These are phyloP conservation scores for Grus americana DNA, from an alignment of 2,113 vertebrate species.

Conservation along the genomic window DNA sequence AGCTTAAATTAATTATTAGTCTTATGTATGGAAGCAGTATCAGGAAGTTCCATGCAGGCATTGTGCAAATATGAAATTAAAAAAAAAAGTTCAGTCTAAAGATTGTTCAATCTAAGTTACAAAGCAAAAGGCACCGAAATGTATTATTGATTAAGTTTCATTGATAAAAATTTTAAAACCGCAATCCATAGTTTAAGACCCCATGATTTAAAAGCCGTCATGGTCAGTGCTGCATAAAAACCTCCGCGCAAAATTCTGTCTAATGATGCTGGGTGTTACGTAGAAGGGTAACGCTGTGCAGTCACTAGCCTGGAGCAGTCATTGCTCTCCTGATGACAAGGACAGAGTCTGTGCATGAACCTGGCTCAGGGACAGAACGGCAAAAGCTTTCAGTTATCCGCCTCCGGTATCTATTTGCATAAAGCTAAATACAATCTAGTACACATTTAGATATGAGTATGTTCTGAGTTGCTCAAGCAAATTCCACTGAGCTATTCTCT, in stretches of 20 bases:
- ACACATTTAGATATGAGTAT: background rate
- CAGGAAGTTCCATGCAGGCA: background rate
- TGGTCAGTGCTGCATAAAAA: background rate
- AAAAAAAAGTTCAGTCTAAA: background rate
- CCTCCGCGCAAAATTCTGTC: background rate
- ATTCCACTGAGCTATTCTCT: background rate
- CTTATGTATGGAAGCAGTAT: background rate
- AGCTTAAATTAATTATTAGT: conserved; percentile 23
- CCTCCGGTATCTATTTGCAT: background rate
- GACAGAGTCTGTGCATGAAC: background rate
- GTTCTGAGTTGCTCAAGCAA: background rate
- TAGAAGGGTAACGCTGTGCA: background rate
- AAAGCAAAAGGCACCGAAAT: background rate
- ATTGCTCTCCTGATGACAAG: background rate
- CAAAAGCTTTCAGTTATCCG: background rate
- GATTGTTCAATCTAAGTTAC: background rate
- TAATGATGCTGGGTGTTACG: background rate
- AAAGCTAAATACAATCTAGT: background rate
- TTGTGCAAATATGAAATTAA: background rate
- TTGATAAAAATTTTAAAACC: background rate
- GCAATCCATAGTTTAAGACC: background rate
- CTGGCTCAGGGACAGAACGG: background rate
- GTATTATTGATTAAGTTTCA: background rate
- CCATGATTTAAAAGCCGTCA: background rate
- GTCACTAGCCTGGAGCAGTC: background rate